A percentile compares a stretch with the other conserved stretches of the same genome.
These are phyloP conservation scores for Spilosoma lubricipeda DNA, from an alignment of 2,888 invertebrate species.

Conservation along the genomic window DNA sequence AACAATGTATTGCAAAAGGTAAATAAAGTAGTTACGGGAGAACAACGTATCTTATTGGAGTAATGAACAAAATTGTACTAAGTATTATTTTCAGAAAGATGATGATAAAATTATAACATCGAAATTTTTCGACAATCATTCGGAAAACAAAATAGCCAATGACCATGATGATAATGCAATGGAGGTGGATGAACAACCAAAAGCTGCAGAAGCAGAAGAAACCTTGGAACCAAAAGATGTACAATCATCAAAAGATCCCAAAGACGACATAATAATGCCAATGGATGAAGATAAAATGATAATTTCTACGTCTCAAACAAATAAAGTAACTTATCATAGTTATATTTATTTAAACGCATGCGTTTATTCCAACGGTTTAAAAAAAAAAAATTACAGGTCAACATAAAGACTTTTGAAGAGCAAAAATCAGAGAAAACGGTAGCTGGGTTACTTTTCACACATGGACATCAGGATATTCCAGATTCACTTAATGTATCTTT, in stretches of 20 bases:
- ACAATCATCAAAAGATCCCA: constrained; percentile 11
- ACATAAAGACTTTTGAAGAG: constrained; percentile 49
- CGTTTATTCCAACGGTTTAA: neutral
- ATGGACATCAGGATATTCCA: constrained; percentile 65
- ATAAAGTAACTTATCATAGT: constrained; percentile 15
- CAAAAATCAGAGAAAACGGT: constrained; percentile 53
- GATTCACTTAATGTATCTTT: constrained; percentile 74
- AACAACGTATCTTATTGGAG: neutral
- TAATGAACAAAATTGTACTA: neutral
- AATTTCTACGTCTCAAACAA: constrained; percentile 52
- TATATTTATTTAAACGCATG: neutral
- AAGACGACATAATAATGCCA: constrained; percentile 14
- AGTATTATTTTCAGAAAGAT: constrained; percentile 52
- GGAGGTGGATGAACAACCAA: constrained; percentile 34
- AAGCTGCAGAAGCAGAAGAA: constrained; percentile 14
- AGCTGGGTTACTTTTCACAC: constrained; percentile 67
- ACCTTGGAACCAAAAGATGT: constrained; percentile 6
- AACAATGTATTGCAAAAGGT: constrained; percentile 59
- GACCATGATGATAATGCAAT: constrained; percentile 30
- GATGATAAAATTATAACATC: constrained; percentile 65
- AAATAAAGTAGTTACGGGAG: constrained; percentile 18
- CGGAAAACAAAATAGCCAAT: constrained; percentile 26
- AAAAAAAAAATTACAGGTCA: neutral
- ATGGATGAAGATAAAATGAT: constrained; percentile 45
- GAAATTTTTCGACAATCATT: constrained; percentile 65